Base-by-base conservation (phyloP, 2,888 invertebrate species). In the Periphyllus acericola region DNA sequence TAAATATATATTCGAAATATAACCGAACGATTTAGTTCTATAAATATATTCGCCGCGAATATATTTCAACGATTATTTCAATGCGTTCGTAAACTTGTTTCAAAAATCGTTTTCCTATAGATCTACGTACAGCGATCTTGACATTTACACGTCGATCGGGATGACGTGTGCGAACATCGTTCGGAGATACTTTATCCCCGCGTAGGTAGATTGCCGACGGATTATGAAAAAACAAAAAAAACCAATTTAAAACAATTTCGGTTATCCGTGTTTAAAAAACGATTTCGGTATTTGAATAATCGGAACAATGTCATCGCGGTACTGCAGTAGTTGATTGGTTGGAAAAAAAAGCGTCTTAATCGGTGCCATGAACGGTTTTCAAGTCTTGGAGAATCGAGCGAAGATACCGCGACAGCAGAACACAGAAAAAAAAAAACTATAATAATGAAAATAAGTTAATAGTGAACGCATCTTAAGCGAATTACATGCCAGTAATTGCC, bases 401-500 rank as follows among this genome's bases (percentile, higher is more conserved):
- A 21, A 25, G 60, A 21, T 60, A 60, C 21, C 9, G 52, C 14
- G 2, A 3, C 21, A 60, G 60, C 60, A 6, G 21, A 25, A 60
- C 25, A 25, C 21, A 1, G 25, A 60, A 25, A 60, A 52, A 52
- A 52, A 52, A 60, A 21, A 60, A 60, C n/a, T 55, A 5, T 32
- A 32, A 71, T 29, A 71, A 29, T 71, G 46, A 46, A 14, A 32
- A 71, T 29, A 19, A 74, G 36, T 36, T 36, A 52, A n/a, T n/a
- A 83, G 72, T 17, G 52, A 83, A 17, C 17, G n/a, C n/a, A 25
- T 75, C 17, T 75, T 83, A 36, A 60, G 21, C 60, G 83, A 74
- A 83, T 83, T 36, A 60, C 29, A 36, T 34, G 55, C 6, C 21
- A 34, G 74, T 60, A 83, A 83, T 83, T 55, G 74, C 29, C 34